phyloP scores from a whole-genome alignment of 2,888 invertebrate genomes.

The Aleiodes alternator region DNA sequence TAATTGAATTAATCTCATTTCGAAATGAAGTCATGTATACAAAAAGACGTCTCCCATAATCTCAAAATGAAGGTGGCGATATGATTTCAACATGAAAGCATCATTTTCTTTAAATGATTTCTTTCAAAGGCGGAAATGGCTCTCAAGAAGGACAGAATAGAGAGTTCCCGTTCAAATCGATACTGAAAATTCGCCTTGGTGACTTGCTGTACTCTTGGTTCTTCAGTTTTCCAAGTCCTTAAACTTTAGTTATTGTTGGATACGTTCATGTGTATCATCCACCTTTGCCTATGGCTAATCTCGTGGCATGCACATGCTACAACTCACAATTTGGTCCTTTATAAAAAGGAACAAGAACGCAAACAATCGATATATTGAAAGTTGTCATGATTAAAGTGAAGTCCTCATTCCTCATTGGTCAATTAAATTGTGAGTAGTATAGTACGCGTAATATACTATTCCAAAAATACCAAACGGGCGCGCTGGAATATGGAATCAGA shows the following conservation, averaged over 20 bases:
- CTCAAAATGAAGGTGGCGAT: slow-evolving; percentile 36
- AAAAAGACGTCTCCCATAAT: slow-evolving; percentile 22
- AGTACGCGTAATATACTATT: no score
- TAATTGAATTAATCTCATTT: slow-evolving; percentile 39
- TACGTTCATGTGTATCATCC: slow-evolving; percentile 25
- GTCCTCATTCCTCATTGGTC: no score
- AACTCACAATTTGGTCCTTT: no score
- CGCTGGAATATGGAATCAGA: no score
- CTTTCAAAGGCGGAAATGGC: no score
- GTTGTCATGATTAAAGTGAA: no score
- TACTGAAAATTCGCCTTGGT: no score
- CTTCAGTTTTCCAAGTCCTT: slow-evolving; percentile 22
- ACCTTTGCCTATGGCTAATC: slow-evolving; percentile 21
- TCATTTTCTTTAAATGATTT: background rate
- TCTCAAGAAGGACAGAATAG: background rate
- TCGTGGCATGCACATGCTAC: slow-evolving; percentile 55
- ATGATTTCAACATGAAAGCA: slow-evolving; percentile 22
- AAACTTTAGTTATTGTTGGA: slow-evolving; percentile 32
- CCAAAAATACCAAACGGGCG: no score
- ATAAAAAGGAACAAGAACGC: no score
- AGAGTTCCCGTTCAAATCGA: background rate
- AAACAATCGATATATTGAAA: no score
- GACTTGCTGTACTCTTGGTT: background rate
- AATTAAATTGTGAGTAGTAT: no score
- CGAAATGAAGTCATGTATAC: slow-evolving; percentile 14